Base-by-base conservation (phyloP, 2,888 invertebrate genomes). In the Apamea epomidion region DNA sequence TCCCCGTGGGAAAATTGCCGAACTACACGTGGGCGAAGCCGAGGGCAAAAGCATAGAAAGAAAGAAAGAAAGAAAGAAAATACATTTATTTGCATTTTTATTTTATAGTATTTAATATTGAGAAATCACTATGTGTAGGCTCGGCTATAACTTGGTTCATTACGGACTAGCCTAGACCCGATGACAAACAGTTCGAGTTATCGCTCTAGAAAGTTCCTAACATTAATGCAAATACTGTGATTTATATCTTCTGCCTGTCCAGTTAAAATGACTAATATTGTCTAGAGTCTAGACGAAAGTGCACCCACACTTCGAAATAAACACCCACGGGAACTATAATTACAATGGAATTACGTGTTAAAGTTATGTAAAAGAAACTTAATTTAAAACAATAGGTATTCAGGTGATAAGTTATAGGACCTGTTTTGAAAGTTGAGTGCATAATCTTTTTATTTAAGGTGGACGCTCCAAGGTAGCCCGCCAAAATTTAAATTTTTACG, bases 251-350 rank as follows among this genome's bases (percentile, higher is more conserved):
- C 42, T 45, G 18, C 2, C 14, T 25, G 69, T 58, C 54, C 60
- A 58, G 32, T 68, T 67, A 67, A 70, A 70, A 74, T 85, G n/a
- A 81, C 21, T 81, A 58, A 81, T 84, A 64, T 45, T 69, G 78
- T 84, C 87, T 85, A 83, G 76, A 85, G 78, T 84, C 87, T 85
- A 83, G 78, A 85, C 62, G 74, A 69, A 78, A 73, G 32, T 70
- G 21, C 58, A 64, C 29, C 7, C n/a, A 25, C 45, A 48, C 65
- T 29, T 37, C 21, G 18, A 76, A 79, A 75, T 76, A 68, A 74
- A 76, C 58, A 73, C 75, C 81, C 76, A 82, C 87, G 65, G 37
- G 60, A 73, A 72, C 51, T 48, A 51, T 62, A 60, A 62, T 21
- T 8, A 85, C 80, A 84, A 86, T 78, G 32, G 75, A 65, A 67